Conservation (phyloP, 2,888 invertebrate species). For the Lepidocyrtoides sp. region DNA sequence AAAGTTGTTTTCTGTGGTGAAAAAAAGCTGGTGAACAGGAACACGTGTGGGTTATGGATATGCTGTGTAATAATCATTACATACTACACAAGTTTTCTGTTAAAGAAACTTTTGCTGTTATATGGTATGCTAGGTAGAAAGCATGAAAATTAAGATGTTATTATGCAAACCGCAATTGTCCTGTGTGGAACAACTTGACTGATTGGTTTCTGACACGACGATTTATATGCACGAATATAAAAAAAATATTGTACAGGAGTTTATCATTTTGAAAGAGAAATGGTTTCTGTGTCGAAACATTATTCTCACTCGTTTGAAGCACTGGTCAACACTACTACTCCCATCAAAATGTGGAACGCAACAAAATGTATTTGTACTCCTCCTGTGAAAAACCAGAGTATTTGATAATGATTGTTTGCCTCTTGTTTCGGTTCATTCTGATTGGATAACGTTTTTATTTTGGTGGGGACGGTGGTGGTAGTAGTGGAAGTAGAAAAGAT, state of each 20-base stretch:
- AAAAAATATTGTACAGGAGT: not conserved
- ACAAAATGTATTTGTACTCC: not conserved
- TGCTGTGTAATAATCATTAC: not conserved
- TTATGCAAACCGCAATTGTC: constrained; percentile 50
- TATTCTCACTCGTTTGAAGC: not conserved
- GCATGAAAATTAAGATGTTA: constrained; percentile 42
- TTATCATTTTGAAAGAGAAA: constrained; percentile 46
- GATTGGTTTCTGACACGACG: constrained; percentile 55
- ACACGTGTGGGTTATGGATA: constrained; percentile 46
- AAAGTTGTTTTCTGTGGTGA: constrained; percentile 37
- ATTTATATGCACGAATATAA: constrained; percentile 39
- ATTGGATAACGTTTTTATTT: constrained; percentile 41
- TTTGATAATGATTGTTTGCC: constrained; percentile 35
- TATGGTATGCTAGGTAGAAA: constrained; percentile 33
- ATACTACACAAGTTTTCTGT: not conserved
- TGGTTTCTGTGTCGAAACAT: constrained; percentile 9
- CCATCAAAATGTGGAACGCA: constrained; percentile 18
- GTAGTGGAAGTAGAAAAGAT: not conserved
- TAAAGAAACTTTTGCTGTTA: not conserved
- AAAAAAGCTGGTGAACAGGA: constrained; percentile 40
- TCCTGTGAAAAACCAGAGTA: constrained; percentile 3
- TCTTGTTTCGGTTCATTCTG: constrained; percentile 44
- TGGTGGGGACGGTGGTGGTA: constrained; percentile 13
- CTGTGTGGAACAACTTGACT: constrained; percentile 52
- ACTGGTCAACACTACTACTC: not conserved